These are phyloP conservation scores for Noctua janthina DNA, from an alignment of 2,888 invertebrate species.

Conservation along the genomic window DNA sequence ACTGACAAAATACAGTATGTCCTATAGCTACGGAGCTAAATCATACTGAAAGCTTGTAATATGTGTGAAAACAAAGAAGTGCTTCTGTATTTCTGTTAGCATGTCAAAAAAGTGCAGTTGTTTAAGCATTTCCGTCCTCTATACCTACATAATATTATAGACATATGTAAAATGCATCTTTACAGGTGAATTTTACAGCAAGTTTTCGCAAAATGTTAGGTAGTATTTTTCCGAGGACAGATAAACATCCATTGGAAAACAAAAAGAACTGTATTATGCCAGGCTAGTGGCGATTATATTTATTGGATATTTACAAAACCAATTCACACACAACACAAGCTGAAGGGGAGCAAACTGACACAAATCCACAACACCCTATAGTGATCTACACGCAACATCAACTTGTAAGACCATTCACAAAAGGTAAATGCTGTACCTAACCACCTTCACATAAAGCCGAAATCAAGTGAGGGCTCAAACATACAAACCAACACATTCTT, in stretches of 20 bases:
- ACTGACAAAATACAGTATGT: no score
- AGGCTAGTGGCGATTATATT: slow-evolving; percentile 38
- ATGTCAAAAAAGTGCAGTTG: neutral
- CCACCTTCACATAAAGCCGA: slow-evolving; percentile 43
- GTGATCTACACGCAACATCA: slow-evolving; percentile 41
- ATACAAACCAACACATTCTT: neutral
- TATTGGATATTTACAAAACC: slow-evolving; percentile 43
- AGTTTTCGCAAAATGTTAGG: neutral
- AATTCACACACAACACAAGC: slow-evolving; percentile 49
- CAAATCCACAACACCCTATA: slow-evolving; percentile 49
- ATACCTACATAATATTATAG: neutral
- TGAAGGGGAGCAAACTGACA: slow-evolving; percentile 32
- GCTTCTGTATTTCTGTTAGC: neutral
- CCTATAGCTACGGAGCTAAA: neutral
- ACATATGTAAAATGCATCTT: neutral
- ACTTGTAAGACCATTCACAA: slow-evolving; percentile 18
- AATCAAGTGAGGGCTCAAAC: slow-evolving; percentile 41
- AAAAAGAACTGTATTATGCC: slow-evolving; percentile 25
- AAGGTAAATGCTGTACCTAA: slow-evolving; percentile 16
- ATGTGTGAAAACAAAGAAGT: neutral
- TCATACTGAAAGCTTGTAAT: neutral
- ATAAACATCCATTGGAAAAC: neutral
- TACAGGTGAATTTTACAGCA: neutral
- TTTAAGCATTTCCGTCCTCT: neutral
- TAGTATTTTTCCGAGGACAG: neutral